Base-by-base conservation (phyloP, 2,888 invertebrate genomes). In the Caenorhabditis becei region DNA sequence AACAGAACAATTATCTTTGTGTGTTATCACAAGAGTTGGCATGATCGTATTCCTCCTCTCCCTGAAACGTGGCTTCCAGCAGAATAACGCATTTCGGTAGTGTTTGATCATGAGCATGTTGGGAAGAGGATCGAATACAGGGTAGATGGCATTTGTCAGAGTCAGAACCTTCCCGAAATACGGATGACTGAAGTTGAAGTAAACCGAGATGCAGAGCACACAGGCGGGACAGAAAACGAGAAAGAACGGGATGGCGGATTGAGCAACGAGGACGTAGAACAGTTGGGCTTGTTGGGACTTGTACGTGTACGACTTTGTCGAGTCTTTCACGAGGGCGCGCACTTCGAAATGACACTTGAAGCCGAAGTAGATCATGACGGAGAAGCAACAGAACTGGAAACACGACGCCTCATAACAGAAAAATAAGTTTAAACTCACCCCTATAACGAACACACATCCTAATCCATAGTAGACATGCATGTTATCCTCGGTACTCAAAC, bases 41-140 rank as follows among this genome's bases (percentile, higher is more conserved):
- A n/a, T n/a, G n/a, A n/a, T n/a, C n/a, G n/a, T n/a, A n/a, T n/a
- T n/a, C n/a, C n/a, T n/a, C n/a, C n/a, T n/a, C n/a, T n/a, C n/a
- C n/a, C n/a, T n/a, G n/a, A n/a, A n/a, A n/a, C n/a, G n/a, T n/a
- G n/a, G 88, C n/a, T 88, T 88, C 41, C 87, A 86, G 59, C 85
- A 87, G 54, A 49, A 20, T 20, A 71, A 5, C 14, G 71, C 53
- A 44, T n/a, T 10, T 51, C 71, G 37, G 41, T 71, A 71, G 4
- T 24, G 32, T 20, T 53, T 24, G 37, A 71, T 28, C 11, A 71
- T 54, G n/a, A 61, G 44, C 14, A 62, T 41, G 20, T 35, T 62
- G 11, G 71, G 71, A 26, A 71, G 61, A 28, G 71, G 61, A 16
- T 71, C 70, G 3, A 59, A 37, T 8, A 61, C 70, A 1, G 61